Evolutionary conservation across 1,140 invertebrate genomes (phyloP).

Genomic region (Theocolax elegans): DNA sequence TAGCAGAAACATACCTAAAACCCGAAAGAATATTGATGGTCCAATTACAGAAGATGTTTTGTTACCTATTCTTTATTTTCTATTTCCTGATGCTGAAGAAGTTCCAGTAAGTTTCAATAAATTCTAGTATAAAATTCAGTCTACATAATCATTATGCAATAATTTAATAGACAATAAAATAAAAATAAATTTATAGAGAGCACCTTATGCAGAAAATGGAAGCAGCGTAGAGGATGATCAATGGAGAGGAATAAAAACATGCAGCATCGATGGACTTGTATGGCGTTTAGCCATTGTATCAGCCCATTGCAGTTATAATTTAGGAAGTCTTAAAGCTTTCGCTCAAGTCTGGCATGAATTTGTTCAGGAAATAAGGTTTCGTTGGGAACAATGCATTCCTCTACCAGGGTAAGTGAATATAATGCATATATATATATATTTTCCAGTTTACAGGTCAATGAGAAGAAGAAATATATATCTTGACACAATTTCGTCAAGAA

Average conservation of each 20-base stretch:
- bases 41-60: constrained; percentile 82
- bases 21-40: constrained; percentile 70
- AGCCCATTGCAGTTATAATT: constrained; percentile 79
- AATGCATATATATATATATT: constrained; percentile 38
- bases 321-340: constrained; percentile 82
- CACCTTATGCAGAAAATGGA: constrained; percentile 55
- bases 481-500: background rate
- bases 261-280: constrained; percentile 80
- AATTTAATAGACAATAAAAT: no score
- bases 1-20: constrained; percentile 62
- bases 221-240: constrained; percentile 57
- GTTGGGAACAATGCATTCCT: constrained; percentile 85
- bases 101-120: constrained; percentile 59
- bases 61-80: constrained; percentile 82
- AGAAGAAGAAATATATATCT: background rate
- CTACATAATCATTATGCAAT: no score
- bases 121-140: no score
- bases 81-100: constrained; percentile 90
- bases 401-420: constrained; percentile 84
- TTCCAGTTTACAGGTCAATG: constrained; percentile 12
- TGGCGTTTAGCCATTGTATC: constrained; percentile 87
- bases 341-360: constrained; percentile 95
- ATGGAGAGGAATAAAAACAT: constrained; percentile 77
- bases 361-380: constrained; percentile 86
- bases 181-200: constrained; percentile 60